Evolutionary conservation across 2,888 invertebrate species (phyloP), one percentile per base, ranked within the genome.

Genomic region (Rotaria macrura): DNA sequence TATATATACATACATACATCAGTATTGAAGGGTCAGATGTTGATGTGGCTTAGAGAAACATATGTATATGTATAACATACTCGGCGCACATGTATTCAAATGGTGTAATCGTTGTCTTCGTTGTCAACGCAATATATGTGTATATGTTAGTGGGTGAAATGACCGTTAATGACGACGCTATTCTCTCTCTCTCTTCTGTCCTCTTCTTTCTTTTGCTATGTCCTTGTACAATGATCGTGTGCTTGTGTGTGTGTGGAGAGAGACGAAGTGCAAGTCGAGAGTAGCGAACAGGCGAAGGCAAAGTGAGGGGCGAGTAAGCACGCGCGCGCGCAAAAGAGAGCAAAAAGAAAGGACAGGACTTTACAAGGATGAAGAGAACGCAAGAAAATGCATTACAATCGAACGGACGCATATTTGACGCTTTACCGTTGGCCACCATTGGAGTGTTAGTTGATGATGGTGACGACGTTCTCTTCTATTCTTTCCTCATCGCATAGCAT

Each of bases 141-240:
- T 38, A 9, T 65, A 65, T 34, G 65, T 34, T 65, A 38, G 65
- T 34, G 65, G 65, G 7, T 34, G 34, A 65, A 65, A 34, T 79
- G 79, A 79, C 79, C 79, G 40, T 79, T 79, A 79, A 79, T 79
- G 79, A 79, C 43, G n/a, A 79, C 79, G 23, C n/a, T 79, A 23
- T 43, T 43, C n/a, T 43, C n/a, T 79, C 79, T 52, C 52, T 79
- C 43, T 79, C 43, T 79, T 43, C 25, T 74, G 74, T 74, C 43
- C 65, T 65, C 14, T 34, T 34, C 74, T 74, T 23, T 40, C 23
- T 74, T 74, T 74, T 74, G 74, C 23, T 40, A 10, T 43, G 74
- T 25, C 43, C 74, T 74, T 74, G 38, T 40, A 7, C 43, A 74
- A 17, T 74, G 74, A 40, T 40, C 43, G 40, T 74, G 74, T 43